These are phyloP conservation scores for Macaca nemestrina DNA, from an alignment of 2,113 vertebrate genomes.

Conservation along the genomic window DNA sequence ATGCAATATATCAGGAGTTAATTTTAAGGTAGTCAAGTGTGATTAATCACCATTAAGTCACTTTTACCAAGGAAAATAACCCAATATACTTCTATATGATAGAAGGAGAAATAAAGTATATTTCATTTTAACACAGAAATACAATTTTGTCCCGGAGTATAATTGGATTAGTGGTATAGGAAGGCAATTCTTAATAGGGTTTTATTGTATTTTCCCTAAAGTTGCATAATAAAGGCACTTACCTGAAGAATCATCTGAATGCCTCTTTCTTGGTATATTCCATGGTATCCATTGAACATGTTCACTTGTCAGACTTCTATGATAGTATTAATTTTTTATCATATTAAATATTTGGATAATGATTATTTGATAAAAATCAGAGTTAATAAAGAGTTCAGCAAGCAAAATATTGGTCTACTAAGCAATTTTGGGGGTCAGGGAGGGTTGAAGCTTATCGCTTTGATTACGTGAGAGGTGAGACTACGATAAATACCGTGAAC, in stretches of 20 bases:
- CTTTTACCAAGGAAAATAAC: conserved; percentile 71
- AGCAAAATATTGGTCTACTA: background rate
- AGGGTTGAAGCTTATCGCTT: background rate
- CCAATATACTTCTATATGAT: conserved; percentile 55
- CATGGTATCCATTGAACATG: background rate
- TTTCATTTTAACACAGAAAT: conserved; percentile 68
- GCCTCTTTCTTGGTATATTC: conserved; percentile 26
- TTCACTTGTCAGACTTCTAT: background rate
- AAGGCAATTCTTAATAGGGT: conserved; percentile 59
- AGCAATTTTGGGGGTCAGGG: background rate
- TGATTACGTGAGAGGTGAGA: background rate
- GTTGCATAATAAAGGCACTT: conserved; percentile 51
- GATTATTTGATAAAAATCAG: background rate
- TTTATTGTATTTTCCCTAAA: conserved; percentile 66
- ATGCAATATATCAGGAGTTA: conserved; percentile 70
- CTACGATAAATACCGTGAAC: background rate
- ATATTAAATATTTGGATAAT: background rate
- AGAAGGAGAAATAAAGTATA: conserved; percentile 66
- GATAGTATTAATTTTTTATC: conserved; percentile 33
- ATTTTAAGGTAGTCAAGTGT: conserved; percentile 73
- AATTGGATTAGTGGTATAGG: conserved; percentile 68
- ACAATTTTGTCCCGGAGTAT: conserved; percentile 61
- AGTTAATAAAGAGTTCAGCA: background rate
- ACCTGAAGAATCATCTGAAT: conserved; percentile 43
- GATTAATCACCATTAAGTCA: conserved; percentile 73